These are phyloP conservation scores for Omphaloscelis lunosa DNA, from an alignment of 2,888 invertebrate species.

Conservation along the genomic window DNA sequence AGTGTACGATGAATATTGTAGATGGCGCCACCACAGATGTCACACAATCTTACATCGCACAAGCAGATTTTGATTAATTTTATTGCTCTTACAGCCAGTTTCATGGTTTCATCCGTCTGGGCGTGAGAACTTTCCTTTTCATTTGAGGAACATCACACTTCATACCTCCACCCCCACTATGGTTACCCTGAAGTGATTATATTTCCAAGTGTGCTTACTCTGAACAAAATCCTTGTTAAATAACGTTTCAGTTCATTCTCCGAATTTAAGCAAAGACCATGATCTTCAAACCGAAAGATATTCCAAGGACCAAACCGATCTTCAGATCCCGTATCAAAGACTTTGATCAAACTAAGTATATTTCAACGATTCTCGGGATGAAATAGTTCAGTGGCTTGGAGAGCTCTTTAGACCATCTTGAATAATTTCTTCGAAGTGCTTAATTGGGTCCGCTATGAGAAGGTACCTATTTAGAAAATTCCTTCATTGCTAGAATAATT, in stretches of 20 bases:
- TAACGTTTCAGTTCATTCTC: background rate
- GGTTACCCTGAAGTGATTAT: background rate
- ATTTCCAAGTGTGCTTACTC: background rate
- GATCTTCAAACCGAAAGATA: conserved; percentile 9
- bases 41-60: background rate
- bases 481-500: conserved; percentile 31
- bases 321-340: conserved; percentile 19
- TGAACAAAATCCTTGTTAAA: background rate
- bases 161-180: background rate
- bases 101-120: background rate
- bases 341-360: conserved; percentile 7
- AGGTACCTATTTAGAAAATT: conserved; percentile 36
- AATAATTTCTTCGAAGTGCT: conserved; percentile 18
- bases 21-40: conserved; percentile 26
- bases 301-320: conserved; percentile 9
- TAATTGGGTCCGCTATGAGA: background rate
- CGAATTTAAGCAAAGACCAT: background rate
- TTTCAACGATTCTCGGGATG: conserved; percentile 18
- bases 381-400: conserved; percentile 37
- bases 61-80: too few species aligned
- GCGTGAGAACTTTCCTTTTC: background rate
- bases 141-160: background rate
- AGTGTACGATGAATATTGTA: conserved; percentile 11
- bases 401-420: conserved; percentile 15
- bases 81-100: background rate